A percentile compares a stretch with the other conserved stretches of the same genome.
These are phyloP conservation scores for Pterostichus niger DNA, from an alignment of 2,888 invertebrate species.

Conservation along the genomic window DNA sequence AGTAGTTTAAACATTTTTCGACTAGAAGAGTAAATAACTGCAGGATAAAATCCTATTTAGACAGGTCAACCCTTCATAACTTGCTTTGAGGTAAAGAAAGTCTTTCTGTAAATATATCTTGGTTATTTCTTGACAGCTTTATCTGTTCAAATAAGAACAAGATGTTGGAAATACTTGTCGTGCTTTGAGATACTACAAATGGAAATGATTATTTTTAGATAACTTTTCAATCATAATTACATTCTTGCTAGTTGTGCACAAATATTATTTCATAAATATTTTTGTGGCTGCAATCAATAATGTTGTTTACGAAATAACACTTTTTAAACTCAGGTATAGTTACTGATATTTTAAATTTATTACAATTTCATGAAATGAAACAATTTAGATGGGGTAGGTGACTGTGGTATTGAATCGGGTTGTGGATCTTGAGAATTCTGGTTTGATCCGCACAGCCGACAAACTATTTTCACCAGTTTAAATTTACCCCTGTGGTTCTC, in stretches of 20 bases:
- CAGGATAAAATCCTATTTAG: conserved; percentile 47
- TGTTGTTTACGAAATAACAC: too few species aligned
- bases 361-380: too few species aligned
- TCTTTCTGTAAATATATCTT: conserved; percentile 52
- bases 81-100: conserved; percentile 20
- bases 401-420: too few species aligned
- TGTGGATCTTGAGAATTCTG: too few species aligned
- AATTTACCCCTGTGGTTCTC: too few species aligned
- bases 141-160: conserved; percentile 15
- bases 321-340: too few species aligned
- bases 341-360: too few species aligned
- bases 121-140: conserved; percentile 47
- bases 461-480: too few species aligned
- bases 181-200: conserved; percentile 19
- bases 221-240: conserved; percentile 21
- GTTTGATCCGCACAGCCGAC: too few species aligned
- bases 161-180: conserved; percentile 11
- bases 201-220: conserved; percentile 22
- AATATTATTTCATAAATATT: too few species aligned
- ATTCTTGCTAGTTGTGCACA: neutral
- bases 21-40: conserved; percentile 32
- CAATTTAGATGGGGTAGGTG: too few species aligned
- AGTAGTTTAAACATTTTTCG: conserved; percentile 27
- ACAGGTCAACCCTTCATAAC: conserved; percentile 46
- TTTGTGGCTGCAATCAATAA: too few species aligned